A percentile compares a stretch with the other conserved stretches of the same genome.
phyloP scores from a whole-genome alignment of 2,113 vertebrate species.

The Neolamprologus longior region DNA sequence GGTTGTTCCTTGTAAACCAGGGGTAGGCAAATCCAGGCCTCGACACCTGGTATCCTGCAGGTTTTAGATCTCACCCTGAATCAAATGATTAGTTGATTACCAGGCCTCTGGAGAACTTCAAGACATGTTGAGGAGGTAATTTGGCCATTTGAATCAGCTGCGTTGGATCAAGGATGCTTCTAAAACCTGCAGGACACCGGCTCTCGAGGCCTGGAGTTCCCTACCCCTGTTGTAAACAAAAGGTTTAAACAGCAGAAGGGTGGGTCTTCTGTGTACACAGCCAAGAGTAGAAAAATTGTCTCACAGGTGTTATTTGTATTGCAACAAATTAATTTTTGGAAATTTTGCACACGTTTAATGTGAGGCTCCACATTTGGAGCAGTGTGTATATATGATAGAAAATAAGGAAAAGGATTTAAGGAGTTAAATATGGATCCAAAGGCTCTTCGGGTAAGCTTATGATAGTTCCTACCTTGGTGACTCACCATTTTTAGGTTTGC shows the following conservation, averaged over 20 bases:
- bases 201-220: not conserved
- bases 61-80: not conserved
- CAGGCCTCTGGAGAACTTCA: not conserved
- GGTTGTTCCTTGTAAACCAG: not conserved
- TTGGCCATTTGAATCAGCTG: not conserved
- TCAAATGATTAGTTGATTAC: not conserved
- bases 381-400: not conserved
- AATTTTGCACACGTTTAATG: not conserved
- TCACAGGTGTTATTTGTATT: not conserved
- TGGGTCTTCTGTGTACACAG: not conserved
- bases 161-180: fast-evolving
- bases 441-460: not conserved
- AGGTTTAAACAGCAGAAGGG: not conserved
- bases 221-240: not conserved
- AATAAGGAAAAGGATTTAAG: not conserved
- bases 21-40: not conserved
- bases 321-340: not conserved
- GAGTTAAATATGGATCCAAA: not conserved
- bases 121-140: not conserved
- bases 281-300: not conserved
- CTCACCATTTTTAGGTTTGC: slow-evolving; percentile 77
- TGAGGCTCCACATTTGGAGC: not conserved
- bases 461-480: not conserved
- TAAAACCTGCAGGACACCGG: not conserved
- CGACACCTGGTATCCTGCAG: fast-evolving